A percentile compares a stretch with the other conserved stretches of the same genome.
These are phyloP conservation scores for Pollenia amentaria DNA, from an alignment of 2,888 invertebrate species.

Conservation along the genomic window DNA sequence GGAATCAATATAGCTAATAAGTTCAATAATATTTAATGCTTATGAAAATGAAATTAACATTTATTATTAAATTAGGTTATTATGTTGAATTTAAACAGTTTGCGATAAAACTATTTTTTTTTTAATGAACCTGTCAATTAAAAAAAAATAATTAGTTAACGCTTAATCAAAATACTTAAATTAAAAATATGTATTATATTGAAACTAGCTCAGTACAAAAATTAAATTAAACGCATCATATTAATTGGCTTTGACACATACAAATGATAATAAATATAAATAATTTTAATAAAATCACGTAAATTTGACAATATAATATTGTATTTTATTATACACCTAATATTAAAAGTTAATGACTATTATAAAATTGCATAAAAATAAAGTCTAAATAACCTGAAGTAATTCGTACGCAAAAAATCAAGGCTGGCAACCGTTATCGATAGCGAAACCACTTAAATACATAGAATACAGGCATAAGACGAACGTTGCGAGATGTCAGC, in stretches of 20 bases:
- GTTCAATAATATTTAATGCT: no score
- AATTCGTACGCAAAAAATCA: not conserved
- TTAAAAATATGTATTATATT: not conserved
- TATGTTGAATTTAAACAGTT: not conserved
- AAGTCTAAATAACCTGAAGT: not conserved
- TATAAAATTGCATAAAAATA: not conserved
- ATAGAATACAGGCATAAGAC: no score
- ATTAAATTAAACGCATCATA: not conserved
- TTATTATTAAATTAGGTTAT: no score
- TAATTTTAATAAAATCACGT: slow-evolving; percentile 52
- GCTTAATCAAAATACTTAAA: slow-evolving; percentile 41
- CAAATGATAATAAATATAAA: slow-evolving; percentile 28
- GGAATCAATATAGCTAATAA: no score
- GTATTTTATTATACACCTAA: not conserved
- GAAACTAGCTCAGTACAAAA: not conserved
- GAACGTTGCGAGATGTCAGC: no score
- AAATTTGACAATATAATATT: slow-evolving; percentile 23
- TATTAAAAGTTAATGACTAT: not conserved
- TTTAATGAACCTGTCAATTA: slow-evolving; percentile 22
- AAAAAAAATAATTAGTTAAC: not conserved
- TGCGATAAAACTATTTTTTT: not conserved
- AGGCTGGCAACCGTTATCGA: no score
- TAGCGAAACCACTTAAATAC: no score
- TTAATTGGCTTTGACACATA: slow-evolving; percentile 30
- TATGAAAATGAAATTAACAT: no score